A percentile compares a stretch with the other conserved stretches of the same genome.
phyloP scores from a whole-genome alignment of 2,113 vertebrate genomes.

The Acrocephalus arundinaceus region DNA sequence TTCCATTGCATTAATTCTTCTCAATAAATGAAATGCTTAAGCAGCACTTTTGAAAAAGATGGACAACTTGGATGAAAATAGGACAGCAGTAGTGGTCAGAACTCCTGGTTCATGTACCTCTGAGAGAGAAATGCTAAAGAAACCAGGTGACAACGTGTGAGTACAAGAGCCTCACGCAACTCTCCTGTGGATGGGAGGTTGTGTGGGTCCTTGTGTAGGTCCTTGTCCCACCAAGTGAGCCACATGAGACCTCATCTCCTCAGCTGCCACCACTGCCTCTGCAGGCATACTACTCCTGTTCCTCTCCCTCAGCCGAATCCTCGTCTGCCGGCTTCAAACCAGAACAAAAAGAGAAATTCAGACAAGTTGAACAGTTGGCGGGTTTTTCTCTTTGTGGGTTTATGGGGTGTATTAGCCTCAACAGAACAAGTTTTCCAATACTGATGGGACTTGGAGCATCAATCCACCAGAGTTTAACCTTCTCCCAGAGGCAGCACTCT shows the following conservation, averaged over 20 bases:
- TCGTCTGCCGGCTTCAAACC: background rate
- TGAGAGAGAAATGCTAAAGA: background rate
- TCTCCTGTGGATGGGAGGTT: background rate
- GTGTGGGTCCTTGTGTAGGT: background rate
- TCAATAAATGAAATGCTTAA: background rate
- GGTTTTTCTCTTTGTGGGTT: background rate
- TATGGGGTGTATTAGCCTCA: background rate
- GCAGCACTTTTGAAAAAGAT: background rate
- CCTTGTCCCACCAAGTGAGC: background rate
- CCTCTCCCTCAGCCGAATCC: background rate
- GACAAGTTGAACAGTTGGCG: background rate
- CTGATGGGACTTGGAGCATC: background rate
- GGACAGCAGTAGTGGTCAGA: background rate
- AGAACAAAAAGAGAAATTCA: background rate
- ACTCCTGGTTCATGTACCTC: background rate
- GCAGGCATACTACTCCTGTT: background rate
- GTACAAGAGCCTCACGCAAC: fast-evolving
- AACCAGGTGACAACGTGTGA: fast-evolving
- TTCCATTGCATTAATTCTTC: background rate
- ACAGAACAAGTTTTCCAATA: background rate
- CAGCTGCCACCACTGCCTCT: background rate
- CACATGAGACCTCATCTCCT: background rate
- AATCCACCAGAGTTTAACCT: background rate
- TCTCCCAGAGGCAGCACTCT: background rate
- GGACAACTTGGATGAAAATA: background rate